Evolutionary conservation across 1,140 invertebrate genomes (phyloP).

Genomic region (Calliphora vicina): DNA sequence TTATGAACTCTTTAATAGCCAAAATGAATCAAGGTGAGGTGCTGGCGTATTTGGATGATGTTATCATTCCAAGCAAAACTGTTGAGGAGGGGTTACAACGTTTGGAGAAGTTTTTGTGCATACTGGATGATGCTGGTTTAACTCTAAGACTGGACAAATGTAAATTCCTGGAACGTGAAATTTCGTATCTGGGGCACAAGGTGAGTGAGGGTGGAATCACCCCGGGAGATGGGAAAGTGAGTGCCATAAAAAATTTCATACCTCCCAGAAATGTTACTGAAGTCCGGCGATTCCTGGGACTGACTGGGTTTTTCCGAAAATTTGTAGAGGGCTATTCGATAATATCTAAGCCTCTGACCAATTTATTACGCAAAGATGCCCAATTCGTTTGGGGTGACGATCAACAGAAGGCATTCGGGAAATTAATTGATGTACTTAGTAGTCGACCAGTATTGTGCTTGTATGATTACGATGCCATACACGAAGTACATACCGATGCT

Average conservation of each 20-base stretch:
- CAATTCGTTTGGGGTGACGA: neutral
- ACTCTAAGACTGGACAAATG: conserved; percentile 30
- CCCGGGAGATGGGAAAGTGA: neutral
- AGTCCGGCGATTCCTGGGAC: conserved; percentile 15
- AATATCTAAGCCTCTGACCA: conserved; percentile 52
- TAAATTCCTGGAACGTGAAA: conserved; percentile 22
- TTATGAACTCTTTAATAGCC: conserved; percentile 48
- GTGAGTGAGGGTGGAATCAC: neutral
- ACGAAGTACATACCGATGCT: conserved; percentile 48
- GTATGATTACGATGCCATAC: conserved; percentile 36
- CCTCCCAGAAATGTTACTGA: neutral
- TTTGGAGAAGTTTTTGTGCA: conserved; percentile 25
- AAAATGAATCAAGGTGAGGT: conserved; percentile 30
- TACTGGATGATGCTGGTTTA: conserved; percentile 6
- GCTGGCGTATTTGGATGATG: conserved; percentile 48
- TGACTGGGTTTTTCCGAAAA: conserved; percentile 54
- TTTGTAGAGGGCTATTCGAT: conserved; percentile 60
- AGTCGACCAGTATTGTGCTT: conserved; percentile 40
- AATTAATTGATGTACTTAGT: conserved; percentile 36
- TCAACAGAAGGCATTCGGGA: conserved; percentile 34
- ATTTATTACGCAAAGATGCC: conserved; percentile 37
- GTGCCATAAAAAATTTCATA: conserved; percentile 5
- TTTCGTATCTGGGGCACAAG: conserved; percentile 37
- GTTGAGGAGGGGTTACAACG: conserved; percentile 41
- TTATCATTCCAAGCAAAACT: conserved; percentile 42